These are phyloP conservation scores for Ptychodera flava DNA, from an alignment of 35 echinoderm and acorn worm genomes.

Conservation along the genomic window DNA sequence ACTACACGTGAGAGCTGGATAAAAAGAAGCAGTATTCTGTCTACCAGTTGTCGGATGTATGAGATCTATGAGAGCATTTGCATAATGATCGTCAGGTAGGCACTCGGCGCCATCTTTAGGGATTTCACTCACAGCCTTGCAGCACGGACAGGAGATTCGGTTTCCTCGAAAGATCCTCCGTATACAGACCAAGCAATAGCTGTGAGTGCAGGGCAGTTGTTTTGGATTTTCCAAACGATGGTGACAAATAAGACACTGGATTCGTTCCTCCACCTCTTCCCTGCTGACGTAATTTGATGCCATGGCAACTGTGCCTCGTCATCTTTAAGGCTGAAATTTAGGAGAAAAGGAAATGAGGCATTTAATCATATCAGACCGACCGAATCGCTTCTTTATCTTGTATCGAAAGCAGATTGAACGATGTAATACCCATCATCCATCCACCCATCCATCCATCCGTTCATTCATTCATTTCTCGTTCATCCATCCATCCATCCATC, in stretches of 20 bases:
- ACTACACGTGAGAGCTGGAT: background rate
- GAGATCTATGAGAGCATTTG: background rate
- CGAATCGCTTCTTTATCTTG: too few relatives aligned
- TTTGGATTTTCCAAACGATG: background rate
- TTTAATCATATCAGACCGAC: too few relatives aligned
- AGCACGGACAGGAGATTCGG: background rate
- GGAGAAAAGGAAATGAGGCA: too few relatives aligned
- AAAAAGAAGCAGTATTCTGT: background rate
- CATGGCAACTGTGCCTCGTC: background rate
- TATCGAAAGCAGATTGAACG: too few relatives aligned
- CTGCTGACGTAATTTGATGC: background rate
- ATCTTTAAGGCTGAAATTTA: too few relatives aligned
- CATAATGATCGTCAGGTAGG: background rate
- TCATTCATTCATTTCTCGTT: too few relatives aligned
- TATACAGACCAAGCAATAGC: background rate
- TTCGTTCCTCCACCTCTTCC: background rate
- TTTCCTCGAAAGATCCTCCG: background rate
- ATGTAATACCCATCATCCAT: too few relatives aligned
- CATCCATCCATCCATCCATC: too few relatives aligned
- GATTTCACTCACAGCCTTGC: background rate
- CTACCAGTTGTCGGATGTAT: background rate
- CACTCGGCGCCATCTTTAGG: background rate
- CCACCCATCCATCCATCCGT: too few relatives aligned
- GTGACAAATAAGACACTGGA: background rate
- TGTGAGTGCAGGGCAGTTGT: background rate